These are phyloP conservation scores for Aplysina aerophoba DNA, from an alignment of 37 sponge, comb jelly and placozoan species.

Conservation along the genomic window DNA sequence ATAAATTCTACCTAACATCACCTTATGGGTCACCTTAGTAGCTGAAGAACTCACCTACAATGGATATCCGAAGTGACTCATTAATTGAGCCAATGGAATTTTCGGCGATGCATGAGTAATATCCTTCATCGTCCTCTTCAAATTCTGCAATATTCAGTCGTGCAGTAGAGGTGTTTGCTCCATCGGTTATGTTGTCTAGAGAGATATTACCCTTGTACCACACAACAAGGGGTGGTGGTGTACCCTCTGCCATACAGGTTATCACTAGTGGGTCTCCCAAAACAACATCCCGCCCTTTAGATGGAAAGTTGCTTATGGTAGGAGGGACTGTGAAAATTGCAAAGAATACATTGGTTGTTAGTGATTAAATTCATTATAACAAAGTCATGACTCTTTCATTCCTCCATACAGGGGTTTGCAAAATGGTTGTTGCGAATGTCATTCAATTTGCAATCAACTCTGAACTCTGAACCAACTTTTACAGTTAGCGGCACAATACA, in stretches of 20 bases:
- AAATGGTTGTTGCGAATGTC: no score
- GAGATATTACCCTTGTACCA: background rate
- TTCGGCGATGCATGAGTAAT: background rate
- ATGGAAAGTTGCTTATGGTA: background rate
- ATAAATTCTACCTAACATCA: no score
- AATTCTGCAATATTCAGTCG: background rate
- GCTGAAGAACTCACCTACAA: background rate
- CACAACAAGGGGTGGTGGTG: background rate
- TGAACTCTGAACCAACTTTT: no score
- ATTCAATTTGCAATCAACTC: no score
- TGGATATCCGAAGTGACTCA: background rate
- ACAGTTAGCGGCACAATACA: no score
- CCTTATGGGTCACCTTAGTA: no score
- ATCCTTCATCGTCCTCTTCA: background rate
- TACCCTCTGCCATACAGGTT: background rate
- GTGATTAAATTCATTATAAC: no score
- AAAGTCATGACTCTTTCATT: no score
- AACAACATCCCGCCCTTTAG: background rate
- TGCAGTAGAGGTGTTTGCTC: background rate
- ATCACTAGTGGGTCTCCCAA: conserved; percentile 4
- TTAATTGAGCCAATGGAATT: background rate
- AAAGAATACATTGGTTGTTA: no score
- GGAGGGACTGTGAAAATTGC: conserved; percentile 13
- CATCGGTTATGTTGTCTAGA: background rate
- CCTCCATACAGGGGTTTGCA: no score